A percentile compares a stretch with the other conserved stretches of the same genome.
phyloP scores from a whole-genome alignment of 2,888 invertebrate genomes.

The Erynnis tages region DNA sequence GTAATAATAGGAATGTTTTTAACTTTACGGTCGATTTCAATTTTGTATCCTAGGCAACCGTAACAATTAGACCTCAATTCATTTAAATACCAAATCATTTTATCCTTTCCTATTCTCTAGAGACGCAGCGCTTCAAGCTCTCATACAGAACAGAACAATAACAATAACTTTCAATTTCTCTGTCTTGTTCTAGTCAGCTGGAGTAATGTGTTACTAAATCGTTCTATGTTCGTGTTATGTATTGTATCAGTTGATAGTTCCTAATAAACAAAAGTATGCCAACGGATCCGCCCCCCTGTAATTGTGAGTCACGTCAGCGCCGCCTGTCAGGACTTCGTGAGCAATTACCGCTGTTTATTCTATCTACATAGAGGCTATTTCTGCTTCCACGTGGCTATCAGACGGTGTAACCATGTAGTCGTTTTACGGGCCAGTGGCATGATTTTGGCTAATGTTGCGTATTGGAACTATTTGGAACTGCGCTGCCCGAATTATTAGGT shows the following conservation, averaged over 20 bases:
- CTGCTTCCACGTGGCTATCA: conserved; percentile 11
- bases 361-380: conserved; percentile 15
- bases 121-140: too few species aligned
- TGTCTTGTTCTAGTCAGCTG: too few species aligned
- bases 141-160: too few species aligned
- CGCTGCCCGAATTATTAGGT: conserved; percentile 15
- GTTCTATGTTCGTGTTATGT: neutral
- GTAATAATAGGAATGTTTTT: too few species aligned
- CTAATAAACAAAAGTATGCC: conserved; percentile 22
- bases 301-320: conserved; percentile 25
- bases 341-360: conserved; percentile 8
- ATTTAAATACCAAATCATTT: too few species aligned
- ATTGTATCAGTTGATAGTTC: conserved; percentile 13
- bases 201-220: neutral
- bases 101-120: too few species aligned
- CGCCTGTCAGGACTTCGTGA: conserved; percentile 14
- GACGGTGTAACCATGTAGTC: conserved; percentile 12
- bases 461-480: conserved; percentile 21
- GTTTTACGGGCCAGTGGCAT: conserved; percentile 20
- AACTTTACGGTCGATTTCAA: too few species aligned
- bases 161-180: too few species aligned
- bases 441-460: conserved; percentile 25
- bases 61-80: too few species aligned
- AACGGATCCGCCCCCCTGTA: conserved; percentile 18
- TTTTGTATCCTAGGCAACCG: too few species aligned